These are phyloP conservation scores for Ammodytes marinus DNA, from an alignment of 2,113 vertebrate species.

Conservation along the genomic window DNA sequence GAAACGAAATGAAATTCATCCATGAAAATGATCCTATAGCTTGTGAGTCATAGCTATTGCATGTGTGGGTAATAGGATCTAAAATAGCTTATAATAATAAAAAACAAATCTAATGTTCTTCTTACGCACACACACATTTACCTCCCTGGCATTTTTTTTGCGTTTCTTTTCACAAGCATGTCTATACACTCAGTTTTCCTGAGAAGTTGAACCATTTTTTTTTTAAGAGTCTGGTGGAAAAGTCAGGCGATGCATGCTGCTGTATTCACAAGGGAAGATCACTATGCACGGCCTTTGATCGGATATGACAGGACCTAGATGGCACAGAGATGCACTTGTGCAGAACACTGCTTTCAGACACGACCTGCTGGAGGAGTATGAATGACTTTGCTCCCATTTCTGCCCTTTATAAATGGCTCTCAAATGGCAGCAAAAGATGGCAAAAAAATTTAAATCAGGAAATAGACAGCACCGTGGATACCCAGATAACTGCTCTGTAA, in stretches of 20 bases:
- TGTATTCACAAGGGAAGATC: conserved; percentile 25
- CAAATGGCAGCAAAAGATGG: neutral
- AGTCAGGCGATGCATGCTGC: conserved; percentile 1
- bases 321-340: conserved; percentile 14
- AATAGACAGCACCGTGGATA: neutral
- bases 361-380: neutral
- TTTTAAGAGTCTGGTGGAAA: conserved; percentile 15
- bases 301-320: conserved; percentile 34
- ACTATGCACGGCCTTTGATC: conserved; percentile 10
- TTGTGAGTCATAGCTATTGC: neutral
- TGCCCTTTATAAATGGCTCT: neutral
- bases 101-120: neutral
- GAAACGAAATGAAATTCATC: neutral
- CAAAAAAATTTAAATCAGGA: neutral
- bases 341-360: conserved; percentile 19
- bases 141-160: neutral
- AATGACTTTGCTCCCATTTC: neutral
- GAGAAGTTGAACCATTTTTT: conserved; percentile 20
- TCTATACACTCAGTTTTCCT: neutral
- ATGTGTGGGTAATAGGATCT: neutral
- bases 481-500: neutral
- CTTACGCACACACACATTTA: neutral
- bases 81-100: neutral
- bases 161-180: neutral
- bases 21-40: neutral